Conservation (phyloP, 92 coral and sea anemone genomes). For the Blastomussa wellsi region DNA sequence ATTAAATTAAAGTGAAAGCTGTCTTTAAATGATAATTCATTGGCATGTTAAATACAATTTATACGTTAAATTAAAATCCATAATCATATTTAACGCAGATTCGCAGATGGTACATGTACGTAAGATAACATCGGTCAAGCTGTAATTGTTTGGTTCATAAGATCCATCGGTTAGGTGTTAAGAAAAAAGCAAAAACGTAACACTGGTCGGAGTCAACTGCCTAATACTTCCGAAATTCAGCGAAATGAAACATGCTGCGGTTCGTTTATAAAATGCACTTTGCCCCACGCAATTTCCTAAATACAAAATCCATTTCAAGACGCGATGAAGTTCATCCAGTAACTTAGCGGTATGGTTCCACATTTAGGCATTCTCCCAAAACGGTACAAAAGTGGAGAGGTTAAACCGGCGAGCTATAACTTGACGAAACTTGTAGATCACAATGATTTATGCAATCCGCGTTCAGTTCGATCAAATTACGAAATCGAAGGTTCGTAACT, state of each 20-base stretch:
- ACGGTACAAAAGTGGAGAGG: not conserved
- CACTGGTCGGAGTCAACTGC: not conserved
- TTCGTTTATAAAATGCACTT: not conserved
- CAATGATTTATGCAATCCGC: not conserved
- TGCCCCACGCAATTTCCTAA: not conserved
- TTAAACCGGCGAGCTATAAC: not conserved
- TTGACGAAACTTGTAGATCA: not conserved
- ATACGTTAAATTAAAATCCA: not conserved
- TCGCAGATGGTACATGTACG: not conserved
- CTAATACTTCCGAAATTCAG: not conserved
- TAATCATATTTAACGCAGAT: not conserved
- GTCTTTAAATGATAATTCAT: not conserved
- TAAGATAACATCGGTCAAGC: not conserved
- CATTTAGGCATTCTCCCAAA: not conserved
- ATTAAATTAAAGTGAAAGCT: not conserved
- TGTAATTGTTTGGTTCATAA: not conserved
- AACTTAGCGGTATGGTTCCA: not conserved
- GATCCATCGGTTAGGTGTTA: not conserved
- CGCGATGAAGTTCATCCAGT: not conserved
- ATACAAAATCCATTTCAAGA: not conserved
- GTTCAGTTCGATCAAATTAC: conserved; percentile 8
- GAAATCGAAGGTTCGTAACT: conserved; percentile 1
- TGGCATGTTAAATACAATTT: not conserved
- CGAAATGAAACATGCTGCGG: conserved; percentile 3
- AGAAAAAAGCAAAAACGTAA: not conserved